Percentiles rank a stretch among this genome's conserved stretches.
Evolutionary conservation across 2,113 vertebrate species (phyloP).

Genomic region (Charina bottae): DNA sequence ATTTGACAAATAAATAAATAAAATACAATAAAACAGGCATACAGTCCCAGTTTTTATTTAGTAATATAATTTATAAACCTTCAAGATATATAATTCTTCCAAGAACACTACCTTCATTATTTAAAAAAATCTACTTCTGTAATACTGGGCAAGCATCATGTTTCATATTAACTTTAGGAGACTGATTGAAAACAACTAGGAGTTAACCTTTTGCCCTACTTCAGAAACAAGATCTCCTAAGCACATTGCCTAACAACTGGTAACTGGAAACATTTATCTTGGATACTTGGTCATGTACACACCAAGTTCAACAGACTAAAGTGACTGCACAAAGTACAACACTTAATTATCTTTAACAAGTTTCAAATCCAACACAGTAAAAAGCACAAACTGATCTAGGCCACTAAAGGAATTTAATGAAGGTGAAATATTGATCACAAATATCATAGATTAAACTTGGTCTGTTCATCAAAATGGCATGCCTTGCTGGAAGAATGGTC

Average conservation of each 20-base stretch:
- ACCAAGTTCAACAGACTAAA: conserved; percentile 12
- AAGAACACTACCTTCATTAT: not conserved
- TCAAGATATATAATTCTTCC: not conserved
- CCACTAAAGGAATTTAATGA: conserved; percentile 21
- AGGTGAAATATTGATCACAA: conserved; percentile 15
- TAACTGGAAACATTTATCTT: not conserved
- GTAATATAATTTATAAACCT: not conserved
- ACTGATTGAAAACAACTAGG: not conserved
- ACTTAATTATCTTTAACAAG: conserved; percentile 26
- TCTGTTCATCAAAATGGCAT: not conserved
- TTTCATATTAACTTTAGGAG: not conserved
- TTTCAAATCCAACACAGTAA: conserved; percentile 2
- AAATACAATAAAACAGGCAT: not conserved
- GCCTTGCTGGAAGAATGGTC: not conserved
- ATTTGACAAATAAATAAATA: too few species aligned
- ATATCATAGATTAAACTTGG: not conserved
- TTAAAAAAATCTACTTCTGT: not conserved
- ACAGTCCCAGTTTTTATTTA: not conserved
- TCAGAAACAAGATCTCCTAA: conserved; percentile 10
- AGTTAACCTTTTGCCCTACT: not conserved
- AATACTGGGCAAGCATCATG: not conserved
- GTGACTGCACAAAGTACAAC: conserved; percentile 6
- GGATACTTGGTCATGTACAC: not conserved
- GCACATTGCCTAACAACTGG: not conserved
- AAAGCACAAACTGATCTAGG: not conserved